Evolutionary conservation across 2,888 invertebrate genomes (phyloP), one percentile per base, ranked within the genome.

Genomic region (Pammene aurita): DNA sequence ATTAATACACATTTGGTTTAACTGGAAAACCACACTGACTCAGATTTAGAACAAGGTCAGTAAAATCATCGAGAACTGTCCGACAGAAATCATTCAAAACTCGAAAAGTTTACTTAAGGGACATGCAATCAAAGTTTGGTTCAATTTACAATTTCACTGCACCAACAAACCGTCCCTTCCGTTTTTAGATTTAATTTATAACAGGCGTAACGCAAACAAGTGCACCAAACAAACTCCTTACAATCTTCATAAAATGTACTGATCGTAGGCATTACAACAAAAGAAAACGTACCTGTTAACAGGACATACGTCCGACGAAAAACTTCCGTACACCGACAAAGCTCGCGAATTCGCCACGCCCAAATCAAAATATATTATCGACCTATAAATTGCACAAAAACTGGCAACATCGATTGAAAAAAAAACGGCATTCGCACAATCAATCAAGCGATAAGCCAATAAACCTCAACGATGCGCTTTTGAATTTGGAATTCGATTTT

Each of bases 401-500:
- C 80, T 82, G 80, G 83, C 80, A 82, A 83, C 81, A 81, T 78
- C 71, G 72, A 70, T 46, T 71, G 73, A 79, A 80, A 80, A 84
- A 86, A 84, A 26, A 79, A 80, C 83, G 78, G 80, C 76, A 84
- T 91, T 91, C 91, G 90, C 90, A 90, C 92, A 92, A 92, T 92
- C 92, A 90, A 92, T 92, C 92, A 92, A 89, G 89, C 90, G 89
- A 91, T 92, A 91, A 92, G 92, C 92, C 92, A 92, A 92, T 92
- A 92, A 92, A 92, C 92, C 92, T 92, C 92, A 92, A 90, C 92
- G 92, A 92, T 92, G 92, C 89, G 87, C 92, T 91, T 92, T 92
- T 92, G 90, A 90, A 90, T 90, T 83, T 80, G 79, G 87, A 87
- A 90, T 90, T 87, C 87, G 89, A 90, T 89, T 89, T 90, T 89